Percentiles rank a stretch among this genome's conserved stretches.
These are phyloP conservation scores for Bombus impatiens DNA, from an alignment of 1,140 invertebrate genomes.

Conservation along the genomic window DNA sequence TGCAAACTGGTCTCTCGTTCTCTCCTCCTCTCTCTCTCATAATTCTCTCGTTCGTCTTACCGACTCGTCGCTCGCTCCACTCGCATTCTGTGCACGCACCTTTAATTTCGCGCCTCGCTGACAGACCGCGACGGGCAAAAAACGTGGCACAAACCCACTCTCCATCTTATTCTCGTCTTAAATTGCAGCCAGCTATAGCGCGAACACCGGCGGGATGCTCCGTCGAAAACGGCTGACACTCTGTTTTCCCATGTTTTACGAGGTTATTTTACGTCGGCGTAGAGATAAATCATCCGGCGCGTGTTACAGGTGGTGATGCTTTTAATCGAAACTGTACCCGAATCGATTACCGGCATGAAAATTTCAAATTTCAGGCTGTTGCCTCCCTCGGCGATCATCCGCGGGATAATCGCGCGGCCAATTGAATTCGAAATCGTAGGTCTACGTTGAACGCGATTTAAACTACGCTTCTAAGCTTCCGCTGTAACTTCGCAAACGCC, in stretches of 20 bases:
- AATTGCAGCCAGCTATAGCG: not conserved
- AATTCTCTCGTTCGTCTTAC: not conserved
- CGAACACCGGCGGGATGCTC: not conserved
- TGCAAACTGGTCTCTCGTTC: slow-evolving; percentile 73
- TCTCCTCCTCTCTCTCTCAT: slow-evolving; percentile 33
- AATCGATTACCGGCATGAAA: too few relatives aligned
- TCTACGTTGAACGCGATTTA: too few relatives aligned
- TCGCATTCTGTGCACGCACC: slow-evolving; percentile 54
- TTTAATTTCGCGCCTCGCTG: slow-evolving; percentile 54
- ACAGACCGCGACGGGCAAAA: slow-evolving; percentile 47
- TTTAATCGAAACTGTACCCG: too few relatives aligned
- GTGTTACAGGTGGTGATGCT: too few relatives aligned
- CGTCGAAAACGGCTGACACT: not conserved
- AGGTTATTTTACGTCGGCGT: not conserved
- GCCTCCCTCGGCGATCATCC: too few relatives aligned
- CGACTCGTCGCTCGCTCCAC: slow-evolving; percentile 2
- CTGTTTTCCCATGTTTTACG: not conserved
- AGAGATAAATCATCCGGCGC: too few relatives aligned
- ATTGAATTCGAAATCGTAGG: too few relatives aligned
- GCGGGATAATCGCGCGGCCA: too few relatives aligned
- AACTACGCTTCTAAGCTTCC: too few relatives aligned
- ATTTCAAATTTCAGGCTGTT: too few relatives aligned
- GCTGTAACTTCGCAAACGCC: too few relatives aligned
- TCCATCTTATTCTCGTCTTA: not conserved
- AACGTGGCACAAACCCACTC: not conserved